Base-by-base conservation (phyloP, 2,888 invertebrate species). In the Coecobrya sp. region DNA sequence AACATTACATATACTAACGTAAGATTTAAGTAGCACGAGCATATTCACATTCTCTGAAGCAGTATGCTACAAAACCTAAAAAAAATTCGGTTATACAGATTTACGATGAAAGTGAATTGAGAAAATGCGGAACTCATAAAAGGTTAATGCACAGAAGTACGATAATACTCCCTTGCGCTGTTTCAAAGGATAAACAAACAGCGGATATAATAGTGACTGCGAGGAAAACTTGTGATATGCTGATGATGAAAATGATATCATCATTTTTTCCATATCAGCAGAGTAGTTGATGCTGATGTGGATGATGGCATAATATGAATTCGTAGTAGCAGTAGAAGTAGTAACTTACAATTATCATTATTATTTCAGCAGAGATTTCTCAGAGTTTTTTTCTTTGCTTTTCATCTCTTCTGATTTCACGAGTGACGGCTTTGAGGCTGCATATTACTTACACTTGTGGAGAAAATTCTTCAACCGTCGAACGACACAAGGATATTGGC, bases 101-200 rank as follows among this genome's bases (percentile, higher is more conserved):
- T 49, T 76, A 22, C 22, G 49, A 76, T 76, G 25, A 49, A 76
- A 76, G 76, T 49, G 13, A 22, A 49, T 76, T 76, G 76, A 45
- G 49, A 13, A 49, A 76, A 49, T 49, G 22, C 13, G 25, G 16
- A 70, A 70, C 70, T 70, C 70, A n/a, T 70, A 70, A 36, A 70
- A 36, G 30, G 36, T 16, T 70, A 70, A 36, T 30, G 30, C 13
- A 8, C 16, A n/a, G n/a, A n/a, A n/a, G n/a, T n/a, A n/a, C n/a
- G n/a, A n/a, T n/a, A 36, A 19, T 27, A 8, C 27, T 19, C 16
- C 10, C 19, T 62, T 65, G 11, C 19, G 2, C 27, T 27, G 27
- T 27, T 65, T 65, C 65, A 65, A 65, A 19, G 4, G 25, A 36
- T 11, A 70, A 0, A 36, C n/a, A 70, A 70, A 27, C 27, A 65